Base-by-base conservation (phyloP, 1,140 invertebrate genomes). In the Antheraea pernyi region DNA sequence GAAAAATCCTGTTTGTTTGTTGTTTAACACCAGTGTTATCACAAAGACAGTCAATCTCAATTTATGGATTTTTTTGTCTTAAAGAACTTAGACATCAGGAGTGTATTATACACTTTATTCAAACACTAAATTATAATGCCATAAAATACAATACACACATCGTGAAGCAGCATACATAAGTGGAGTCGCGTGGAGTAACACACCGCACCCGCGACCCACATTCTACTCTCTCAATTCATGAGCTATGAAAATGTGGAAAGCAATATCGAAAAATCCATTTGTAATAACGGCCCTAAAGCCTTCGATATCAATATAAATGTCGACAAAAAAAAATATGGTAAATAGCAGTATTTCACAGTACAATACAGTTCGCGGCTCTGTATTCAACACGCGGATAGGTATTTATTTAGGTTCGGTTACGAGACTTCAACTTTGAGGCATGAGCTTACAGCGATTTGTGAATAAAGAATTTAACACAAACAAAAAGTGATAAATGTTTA, bases 381-480 rank as follows among this genome's bases (percentile, higher is more conserved):
- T 79, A 80, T 80, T 82, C 82, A 71, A 69, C 66, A 66, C 70
- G 72, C 75, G 75, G 60, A 61, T 65, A 59, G 68, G 67, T 84
- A 81, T 84, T 84, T 84, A 76, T 77, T 82, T 82, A 80, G 80
- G 79, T 74, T 75, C 69, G 65, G 64, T 75, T 75, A 64, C 65
- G 53, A n/a, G 61, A 70, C 7, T 13, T 19, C 18, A 11, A 18
- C 18, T 30, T 39, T 53, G 75, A 74, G 67, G 67, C 37, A 72
- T 30, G 22, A 61, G 60, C 46, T 53, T 53, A 53, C 6, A 53
- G 46, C 46, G 46, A 53, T 13, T 53, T 53, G 22, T 30, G 22
- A 30, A 30, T 30, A 4, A 4, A 1, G 22, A 30, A 30, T 30
- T 30, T 30, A 2, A 30, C 4, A 30, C 22, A 30, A 30, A 30